Conservation (phyloP, 1,140 invertebrate species). For the Asbolus verrucosus region DNA sequence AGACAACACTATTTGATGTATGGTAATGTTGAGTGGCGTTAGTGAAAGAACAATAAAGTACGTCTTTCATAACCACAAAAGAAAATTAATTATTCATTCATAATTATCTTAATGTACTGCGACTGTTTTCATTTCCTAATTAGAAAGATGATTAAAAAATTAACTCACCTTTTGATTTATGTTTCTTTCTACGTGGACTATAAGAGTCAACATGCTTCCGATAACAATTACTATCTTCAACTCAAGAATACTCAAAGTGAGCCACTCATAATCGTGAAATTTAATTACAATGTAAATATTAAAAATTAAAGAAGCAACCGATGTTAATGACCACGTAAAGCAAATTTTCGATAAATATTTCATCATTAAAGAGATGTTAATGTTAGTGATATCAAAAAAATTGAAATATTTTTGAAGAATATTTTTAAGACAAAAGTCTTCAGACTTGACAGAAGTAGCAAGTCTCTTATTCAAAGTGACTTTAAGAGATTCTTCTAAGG, state of each 20-base stretch:
- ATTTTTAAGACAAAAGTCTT: too few species aligned
- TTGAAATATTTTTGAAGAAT: not conserved
- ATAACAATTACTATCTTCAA: too few species aligned
- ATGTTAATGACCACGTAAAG: not conserved
- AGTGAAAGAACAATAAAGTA: not conserved
- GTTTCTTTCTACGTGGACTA: not conserved
- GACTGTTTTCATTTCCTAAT: too few species aligned
- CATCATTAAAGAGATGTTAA: not conserved
- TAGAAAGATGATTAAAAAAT: too few species aligned
- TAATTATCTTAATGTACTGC: too few species aligned
- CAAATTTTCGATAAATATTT: not conserved
- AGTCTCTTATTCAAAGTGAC: not conserved
- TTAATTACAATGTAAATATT: slow-evolving; percentile 14
- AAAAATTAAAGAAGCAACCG: slow-evolving; percentile 1
- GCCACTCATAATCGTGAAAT: not conserved
- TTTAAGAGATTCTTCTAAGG: not conserved
- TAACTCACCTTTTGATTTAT: not conserved
- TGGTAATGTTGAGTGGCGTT: too few species aligned
- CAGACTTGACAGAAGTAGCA: not conserved
- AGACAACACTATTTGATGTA: not conserved
- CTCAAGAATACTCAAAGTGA: too few species aligned
- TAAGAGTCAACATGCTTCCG: not conserved
- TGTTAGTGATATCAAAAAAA: not conserved
- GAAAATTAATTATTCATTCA: too few species aligned
- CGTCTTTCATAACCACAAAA: too few species aligned